Evolutionary conservation across 1,140 invertebrate genomes (phyloP), one percentile per base, ranked within the genome.

Genomic region (Drosophila asahinai): DNA sequence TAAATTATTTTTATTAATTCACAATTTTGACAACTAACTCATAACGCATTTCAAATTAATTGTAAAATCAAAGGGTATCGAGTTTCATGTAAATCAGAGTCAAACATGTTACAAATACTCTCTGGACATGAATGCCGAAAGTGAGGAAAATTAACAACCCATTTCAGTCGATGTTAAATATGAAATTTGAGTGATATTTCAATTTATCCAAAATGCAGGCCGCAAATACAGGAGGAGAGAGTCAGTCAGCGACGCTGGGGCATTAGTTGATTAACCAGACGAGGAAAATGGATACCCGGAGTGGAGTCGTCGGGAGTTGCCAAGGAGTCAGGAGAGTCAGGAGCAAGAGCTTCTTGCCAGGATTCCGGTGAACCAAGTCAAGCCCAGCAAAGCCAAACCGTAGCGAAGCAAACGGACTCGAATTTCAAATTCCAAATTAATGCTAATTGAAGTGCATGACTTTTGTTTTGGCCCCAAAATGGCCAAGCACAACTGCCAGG

Each of bases 361-460:
- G 52, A 59, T 42, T 42, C 36, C 36, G 62, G 62, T 33, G 40
- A 65, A 33, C 38, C 61, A 30, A 42, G 12, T 25, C 22, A 25
- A 52, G 15, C 6, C 47, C 25, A 49, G 48, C 17, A 17, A 49
- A 49, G 6, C 17, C 36, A 25, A 57, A 22, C 14, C 33, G 36
- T 22, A 49, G 47, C 14, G 43, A 22, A 22, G 36, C 11, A 12
- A 33, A 52, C 27, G 14, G 36, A 42, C 54, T 30, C 14, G 9
- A 30, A 60, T 59, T 45, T 19, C 61, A 33, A 66, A 43, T 66
- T 22, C 19, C 47, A 70, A 70, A 70, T 66, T 70, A 65, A 52
- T 66, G 60, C 66, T 52, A 70, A 70, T 65, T 68, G 61, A 65
- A 70, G 47, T 65, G 61, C 36, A 65, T 68, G 65, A 49, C 59